Base-by-base conservation (phyloP, 2,113 vertebrate genomes). In the Lichenostomus cassidix region DNA sequence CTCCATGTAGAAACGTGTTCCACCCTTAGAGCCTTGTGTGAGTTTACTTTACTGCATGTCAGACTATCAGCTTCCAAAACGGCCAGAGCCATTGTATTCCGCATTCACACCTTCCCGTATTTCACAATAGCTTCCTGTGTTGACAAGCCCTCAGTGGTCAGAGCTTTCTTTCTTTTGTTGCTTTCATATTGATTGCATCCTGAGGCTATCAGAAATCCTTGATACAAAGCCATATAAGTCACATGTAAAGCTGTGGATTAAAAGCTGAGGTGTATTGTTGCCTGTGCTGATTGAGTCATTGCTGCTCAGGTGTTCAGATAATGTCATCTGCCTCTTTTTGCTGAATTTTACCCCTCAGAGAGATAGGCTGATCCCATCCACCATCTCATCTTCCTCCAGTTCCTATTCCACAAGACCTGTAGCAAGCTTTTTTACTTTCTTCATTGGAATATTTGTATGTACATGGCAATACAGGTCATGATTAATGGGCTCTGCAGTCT, bases 401-500 rank as follows among this genome's bases (percentile, higher is more conserved):
- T 70, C 80, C 92, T 96, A 50, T 86, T 97, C 89, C 55, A 85
- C 76, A 80, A 88, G 49, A 25, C 15, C 52, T 52, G 69, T 73
- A 94, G 80, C 67, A 71, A 87, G 65, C 10, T 89, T 95, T 96
- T 60, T 92, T 87, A 58, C 87, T 97, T 94, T 94, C 83, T 95
- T 97, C 68, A 68, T 83, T 92, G 82, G 82, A 85, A n/a, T 87
- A 94, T 95, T 96, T 93, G 91, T 95, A 95, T 95, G 89, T 84
- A 93, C 60, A 3, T 4, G 19, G 88, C 79, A 53, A 91, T 90
- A 78, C 92, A 92, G 96, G 86, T 95, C 87, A 89, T 97, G 96
- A 97, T 97, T 96, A 96, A 91, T 94, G 86, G 94, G 75, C 91
- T 84, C 76, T 33, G 16, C 88, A 92, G 75, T 83, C 76, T 94